Evolutionary conservation across 2,113 vertebrate genomes (phyloP).

Genomic region (Eonycteris spelaea): DNA sequence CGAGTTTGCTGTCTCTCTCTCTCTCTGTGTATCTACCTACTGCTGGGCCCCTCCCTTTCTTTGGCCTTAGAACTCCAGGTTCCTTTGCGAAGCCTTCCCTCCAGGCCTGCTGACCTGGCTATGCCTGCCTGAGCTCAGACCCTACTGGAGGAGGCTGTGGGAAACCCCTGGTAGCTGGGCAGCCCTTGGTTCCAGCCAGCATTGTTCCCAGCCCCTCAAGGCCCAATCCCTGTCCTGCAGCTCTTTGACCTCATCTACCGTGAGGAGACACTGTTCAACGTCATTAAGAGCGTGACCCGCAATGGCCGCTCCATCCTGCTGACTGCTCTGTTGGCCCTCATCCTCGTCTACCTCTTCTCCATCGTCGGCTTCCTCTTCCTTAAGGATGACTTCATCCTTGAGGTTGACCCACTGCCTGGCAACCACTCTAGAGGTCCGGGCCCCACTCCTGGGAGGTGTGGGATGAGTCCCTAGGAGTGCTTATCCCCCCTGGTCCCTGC

Average conservation of each 20-base stretch:
- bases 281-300: slow-evolving; percentile 97
- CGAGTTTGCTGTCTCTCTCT: background rate
- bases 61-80: background rate
- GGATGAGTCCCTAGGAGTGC: background rate
- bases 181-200: background rate
- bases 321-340: slow-evolving; percentile 96
- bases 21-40: fast-evolving
- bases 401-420: slow-evolving; percentile 90
- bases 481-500: background rate
- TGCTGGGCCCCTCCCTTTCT: background rate
- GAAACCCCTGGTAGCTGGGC: background rate
- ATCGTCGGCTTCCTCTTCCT: slow-evolving; percentile 98
- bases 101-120: background rate
- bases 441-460: background rate
- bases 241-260: slow-evolving; percentile 98
- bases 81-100: background rate
- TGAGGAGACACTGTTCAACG: slow-evolving; percentile 97
- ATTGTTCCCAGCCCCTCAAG: background rate
- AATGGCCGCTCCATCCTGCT: slow-evolving; percentile 98
- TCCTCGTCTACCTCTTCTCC: slow-evolving; percentile 99
- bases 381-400: slow-evolving; percentile 97
- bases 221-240: slow-evolving; percentile 72
- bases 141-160: background rate
- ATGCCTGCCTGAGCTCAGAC: fast-evolving
- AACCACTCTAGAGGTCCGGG: slow-evolving; percentile 81